Evolutionary conservation across 2,888 invertebrate species (phyloP), one percentile per base, ranked within the genome.

Genomic region (Brachylomia viminalis): DNA sequence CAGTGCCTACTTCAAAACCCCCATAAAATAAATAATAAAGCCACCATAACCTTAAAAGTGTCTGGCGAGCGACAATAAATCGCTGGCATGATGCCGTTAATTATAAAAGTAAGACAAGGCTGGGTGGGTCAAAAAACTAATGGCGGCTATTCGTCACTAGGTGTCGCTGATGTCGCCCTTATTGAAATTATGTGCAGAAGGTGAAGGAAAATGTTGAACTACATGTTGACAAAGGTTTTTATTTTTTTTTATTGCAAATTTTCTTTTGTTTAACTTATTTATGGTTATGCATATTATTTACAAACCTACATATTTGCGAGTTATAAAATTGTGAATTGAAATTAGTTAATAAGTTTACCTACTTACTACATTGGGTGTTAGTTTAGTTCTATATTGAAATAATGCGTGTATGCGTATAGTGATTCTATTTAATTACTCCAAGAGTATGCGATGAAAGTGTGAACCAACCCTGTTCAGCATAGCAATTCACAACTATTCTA

Each of bases 61-160:
- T 77, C 82, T 83, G 65, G 71, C 61, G 62, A 66, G 56, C 56
- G 68, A 80, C 80, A 64, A 87, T 86, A 87, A 86, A 87, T 86
- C 68, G 73, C 66, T 49, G 81, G 71, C 75, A 20, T 82, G 81
- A 82, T 85, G 77, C 72, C 85, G 85, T 87, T 86, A 85, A 86
- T 86, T 86, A 83, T 83, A 77, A 82, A 82, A 77, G 78, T 82
- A 73, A 87, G 82, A 83, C 84, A 86, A 83, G 77, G 69, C 81
- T 73, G 79, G 77, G 82, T 62, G 77, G 77, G 82, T 77, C 83
- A 86, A 85, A 86, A 84, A 83, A 83, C 78, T 78, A 88, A 85
- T 86, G 67, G 82, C 77, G 59, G 75, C 81, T 72, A 85, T 87
- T 30, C 75, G 73, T 88, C 86, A 85, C 82, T 86, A 86, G 87